Evolutionary conservation across 2,113 vertebrate genomes (phyloP), one percentile per base, ranked within the genome.

Genomic region (Epinephelus fuscoguttatus): DNA sequence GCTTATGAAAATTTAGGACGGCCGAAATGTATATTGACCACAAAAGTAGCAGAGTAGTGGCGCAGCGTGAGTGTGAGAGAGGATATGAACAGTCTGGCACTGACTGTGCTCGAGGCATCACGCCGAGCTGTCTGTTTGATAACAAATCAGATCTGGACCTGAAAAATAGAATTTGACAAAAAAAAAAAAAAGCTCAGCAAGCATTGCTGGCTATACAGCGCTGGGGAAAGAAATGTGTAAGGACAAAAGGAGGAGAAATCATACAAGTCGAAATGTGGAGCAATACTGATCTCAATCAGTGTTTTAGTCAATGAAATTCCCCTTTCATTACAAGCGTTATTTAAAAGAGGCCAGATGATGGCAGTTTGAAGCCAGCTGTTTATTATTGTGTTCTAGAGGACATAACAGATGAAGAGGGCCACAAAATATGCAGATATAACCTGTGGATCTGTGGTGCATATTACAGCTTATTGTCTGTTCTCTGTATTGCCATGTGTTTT

Each of bases 401-500:
- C 14, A 62, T 64, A 71, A 60, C 63, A 71, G 84, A 77, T 75
- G 76, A 73, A 61, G 56, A 71, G 27, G 6, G 10, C 9, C 11
- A 62, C 37, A 25, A 47, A 68, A 70, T 61, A 75, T 37, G 40
- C 72, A 66, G 4, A 62, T 62, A n/a, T 67, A 82, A 84, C 70
- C 64, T 61, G 25, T 60, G 53, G 47, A 82, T 68, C 49, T 82
- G 17, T 60, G 73, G 74, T 76, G 67, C 69, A 55, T 56, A 49
- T 79, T 86, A 71, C 52, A 37, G 57, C 70, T 55, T 42, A 64
- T 87, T 78, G 68, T 81, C 76, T 83, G 72, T 37, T 33, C 23
- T 27, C 23, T 85, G 63, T 55, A 47, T 30, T 62, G 57, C 78
- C 84, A 80, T 85, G 76, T 91, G 72, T 84, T 88, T 82, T 74